These are phyloP conservation scores for Cyaniris semiargus DNA, from an alignment of 2,888 invertebrate species.

Conservation along the genomic window DNA sequence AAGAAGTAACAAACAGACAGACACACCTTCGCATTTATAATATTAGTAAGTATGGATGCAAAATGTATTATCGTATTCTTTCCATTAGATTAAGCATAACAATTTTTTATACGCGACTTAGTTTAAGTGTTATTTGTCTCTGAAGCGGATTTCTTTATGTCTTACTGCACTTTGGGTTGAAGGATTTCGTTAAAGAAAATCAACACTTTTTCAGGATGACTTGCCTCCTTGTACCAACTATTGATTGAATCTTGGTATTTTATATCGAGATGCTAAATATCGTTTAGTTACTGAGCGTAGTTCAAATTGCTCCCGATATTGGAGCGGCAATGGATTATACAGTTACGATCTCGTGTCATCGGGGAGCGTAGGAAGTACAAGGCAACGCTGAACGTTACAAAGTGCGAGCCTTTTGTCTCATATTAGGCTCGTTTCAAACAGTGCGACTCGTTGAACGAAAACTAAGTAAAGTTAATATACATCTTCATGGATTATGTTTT, in stretches of 20 bases:
- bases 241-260: background rate
- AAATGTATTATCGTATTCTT: background rate
- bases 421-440: constrained; percentile 54
- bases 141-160: constrained; percentile 51
- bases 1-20: too few species aligned
- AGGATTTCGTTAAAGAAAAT: constrained; percentile 62
- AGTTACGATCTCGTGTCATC: constrained; percentile 43
- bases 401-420: constrained; percentile 78
- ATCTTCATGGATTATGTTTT: background rate
- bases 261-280: constrained; percentile 43
- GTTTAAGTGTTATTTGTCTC: constrained; percentile 37
- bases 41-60: background rate
- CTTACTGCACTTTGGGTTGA: constrained; percentile 64
- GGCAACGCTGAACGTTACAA: constrained; percentile 77
- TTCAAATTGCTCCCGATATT: constrained; percentile 2
- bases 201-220: constrained; percentile 64
- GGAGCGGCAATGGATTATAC: constrained; percentile 50
- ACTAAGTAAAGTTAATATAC: background rate
- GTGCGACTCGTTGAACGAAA: constrained; percentile 29
- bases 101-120: too few species aligned
- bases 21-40: background rate
- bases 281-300: constrained; percentile 39
- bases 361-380: constrained; percentile 52
- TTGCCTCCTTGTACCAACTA: constrained; percentile 44
- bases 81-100: constrained; percentile 19